Percentiles rank a stretch among this genome's conserved stretches.
Conservation (phyloP, 2,888 invertebrate genomes). For the Leucozona laternaria region DNA sequence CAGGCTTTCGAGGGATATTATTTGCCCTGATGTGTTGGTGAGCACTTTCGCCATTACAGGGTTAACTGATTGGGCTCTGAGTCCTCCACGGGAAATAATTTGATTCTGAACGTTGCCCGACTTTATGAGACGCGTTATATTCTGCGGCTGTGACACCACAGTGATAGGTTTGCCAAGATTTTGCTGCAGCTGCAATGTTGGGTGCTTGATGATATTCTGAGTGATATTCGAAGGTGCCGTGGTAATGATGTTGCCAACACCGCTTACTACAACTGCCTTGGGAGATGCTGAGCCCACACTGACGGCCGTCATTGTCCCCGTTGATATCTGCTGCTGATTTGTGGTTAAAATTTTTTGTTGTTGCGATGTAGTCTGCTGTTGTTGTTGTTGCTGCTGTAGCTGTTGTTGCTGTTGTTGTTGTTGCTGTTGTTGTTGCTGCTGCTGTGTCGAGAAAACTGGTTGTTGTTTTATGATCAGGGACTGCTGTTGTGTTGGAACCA, state of each 20-base stretch:
- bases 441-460: conserved; percentile 74
- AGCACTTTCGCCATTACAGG: conserved; percentile 90
- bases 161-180: conserved; percentile 67
- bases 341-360: conserved; percentile 62
- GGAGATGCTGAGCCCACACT: conserved; percentile 53
- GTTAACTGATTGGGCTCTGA: conserved; percentile 69
- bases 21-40: conserved; percentile 86
- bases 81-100: conserved; percentile 62
- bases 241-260: conserved; percentile 62
- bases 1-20: conserved; percentile 82
- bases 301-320: conserved; percentile 66
- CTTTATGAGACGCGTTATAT: conserved; percentile 77
- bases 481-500: conserved; percentile 70
- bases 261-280: conserved; percentile 66
- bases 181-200: conserved; percentile 71
- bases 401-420: conserved; percentile 69
- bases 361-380: conserved; percentile 58
- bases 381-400: conserved; percentile 63
- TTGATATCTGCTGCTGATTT: conserved; percentile 61
- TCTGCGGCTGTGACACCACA: conserved; percentile 73
- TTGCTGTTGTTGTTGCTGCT: conserved; percentile 65
- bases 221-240: conserved; percentile 52
- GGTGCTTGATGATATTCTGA: conserved; percentile 67
- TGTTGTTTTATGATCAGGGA: conserved; percentile 74
- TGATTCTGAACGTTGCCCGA: conserved; percentile 66